These are phyloP conservation scores for Oeneis ivallda DNA, from an alignment of 2,888 invertebrate species.

Conservation along the genomic window DNA sequence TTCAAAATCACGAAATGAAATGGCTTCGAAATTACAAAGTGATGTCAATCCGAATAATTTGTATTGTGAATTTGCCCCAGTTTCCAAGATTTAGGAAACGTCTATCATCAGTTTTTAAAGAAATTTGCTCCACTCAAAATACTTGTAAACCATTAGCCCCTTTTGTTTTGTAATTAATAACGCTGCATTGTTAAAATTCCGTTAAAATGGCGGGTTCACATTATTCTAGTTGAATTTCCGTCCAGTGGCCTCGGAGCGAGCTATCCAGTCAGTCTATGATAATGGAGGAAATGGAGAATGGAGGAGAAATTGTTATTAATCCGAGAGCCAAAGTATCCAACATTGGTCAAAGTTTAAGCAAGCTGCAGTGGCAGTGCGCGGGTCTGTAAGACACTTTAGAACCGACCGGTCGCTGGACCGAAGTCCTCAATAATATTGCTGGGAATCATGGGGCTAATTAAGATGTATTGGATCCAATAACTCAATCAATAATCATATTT, in stretches of 20 bases:
- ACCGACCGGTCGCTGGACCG: too few relatives aligned
- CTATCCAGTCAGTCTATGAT: too few relatives aligned
- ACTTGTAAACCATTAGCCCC: slow-evolving; percentile 1
- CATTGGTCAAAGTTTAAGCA: too few relatives aligned
- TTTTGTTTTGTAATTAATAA: slow-evolving; percentile 6
- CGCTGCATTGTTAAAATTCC: neutral
- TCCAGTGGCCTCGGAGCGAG: neutral
- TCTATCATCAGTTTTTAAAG: neutral
- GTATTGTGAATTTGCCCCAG: neutral
- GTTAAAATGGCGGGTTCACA: neutral
- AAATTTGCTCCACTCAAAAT: slow-evolving; percentile 2
- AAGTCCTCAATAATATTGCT: too few relatives aligned
- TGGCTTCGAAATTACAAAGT: neutral
- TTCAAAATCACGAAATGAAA: neutral
- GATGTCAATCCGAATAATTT: neutral
- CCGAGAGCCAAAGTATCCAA: too few relatives aligned
- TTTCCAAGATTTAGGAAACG: neutral
- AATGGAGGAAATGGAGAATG: too few relatives aligned
- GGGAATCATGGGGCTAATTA: too few relatives aligned
- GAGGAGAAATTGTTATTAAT: too few relatives aligned
- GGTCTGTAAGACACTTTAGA: too few relatives aligned
- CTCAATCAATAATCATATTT: too few relatives aligned
- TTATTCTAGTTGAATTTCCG: neutral
- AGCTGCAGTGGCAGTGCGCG: too few relatives aligned
- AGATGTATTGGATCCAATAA: too few relatives aligned